A percentile compares a stretch with the other conserved stretches of the same genome.
These are phyloP conservation scores for Protobothrops mucrosquamatus DNA, from an alignment of 2,113 vertebrate genomes.

Conservation along the genomic window DNA sequence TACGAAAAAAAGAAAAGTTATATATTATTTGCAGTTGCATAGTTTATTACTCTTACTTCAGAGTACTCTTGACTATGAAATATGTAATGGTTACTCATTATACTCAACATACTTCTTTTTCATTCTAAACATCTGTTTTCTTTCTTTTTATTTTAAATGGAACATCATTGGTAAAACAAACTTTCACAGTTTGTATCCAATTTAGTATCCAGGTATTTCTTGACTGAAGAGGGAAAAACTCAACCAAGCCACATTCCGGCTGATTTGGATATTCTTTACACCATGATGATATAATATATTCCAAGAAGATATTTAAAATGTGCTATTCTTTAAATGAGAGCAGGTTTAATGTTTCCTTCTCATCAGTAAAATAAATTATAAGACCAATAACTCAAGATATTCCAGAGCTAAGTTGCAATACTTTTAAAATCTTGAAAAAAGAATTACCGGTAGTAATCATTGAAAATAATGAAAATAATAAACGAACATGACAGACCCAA, in stretches of 20 bases:
- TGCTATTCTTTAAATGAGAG: not conserved
- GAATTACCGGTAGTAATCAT: not conserved
- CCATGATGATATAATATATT: not conserved
- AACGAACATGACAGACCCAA: slow-evolving; percentile 58
- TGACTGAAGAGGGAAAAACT: not conserved
- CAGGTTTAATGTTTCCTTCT: not conserved
- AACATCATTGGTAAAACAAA: not conserved
- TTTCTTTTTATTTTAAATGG: not conserved
- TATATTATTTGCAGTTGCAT: slow-evolving; percentile 51
- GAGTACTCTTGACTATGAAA: slow-evolving; percentile 39
- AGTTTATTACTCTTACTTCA: slow-evolving; percentile 57
- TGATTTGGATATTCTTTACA: not conserved
- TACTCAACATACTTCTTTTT: slow-evolving; percentile 5
- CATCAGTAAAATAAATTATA: not conserved
- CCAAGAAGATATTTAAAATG: not conserved
- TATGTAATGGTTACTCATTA: slow-evolving; percentile 37
- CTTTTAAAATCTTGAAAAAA: not conserved
- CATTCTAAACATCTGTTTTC: not conserved
- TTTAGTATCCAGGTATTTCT: not conserved
- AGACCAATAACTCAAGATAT: not conserved
- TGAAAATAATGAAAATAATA: not conserved
- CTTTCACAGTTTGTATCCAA: not conserved
- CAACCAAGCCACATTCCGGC: not conserved
- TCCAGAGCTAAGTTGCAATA: not conserved
- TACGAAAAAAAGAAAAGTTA: slow-evolving; percentile 53